Conservation (phyloP, 30 jellyfish, hydroid and myxozoan genomes). For the Phacellophora camtschatica region DNA sequence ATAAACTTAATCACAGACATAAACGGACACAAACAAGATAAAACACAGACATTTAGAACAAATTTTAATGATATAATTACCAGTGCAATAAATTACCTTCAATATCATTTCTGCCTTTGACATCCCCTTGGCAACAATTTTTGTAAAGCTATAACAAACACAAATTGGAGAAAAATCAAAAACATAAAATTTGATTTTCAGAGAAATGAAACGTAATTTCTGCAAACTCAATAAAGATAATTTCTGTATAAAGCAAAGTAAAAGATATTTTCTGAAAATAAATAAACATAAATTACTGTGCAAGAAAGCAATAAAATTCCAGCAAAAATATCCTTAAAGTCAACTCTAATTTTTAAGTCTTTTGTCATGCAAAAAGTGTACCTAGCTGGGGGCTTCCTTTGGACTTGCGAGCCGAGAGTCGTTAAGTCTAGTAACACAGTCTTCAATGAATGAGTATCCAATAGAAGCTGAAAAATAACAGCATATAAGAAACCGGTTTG, state of each 20-base stretch:
- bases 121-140: conserved; percentile 96
- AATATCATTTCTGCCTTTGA: conserved; percentile 98
- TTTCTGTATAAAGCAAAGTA: no score
- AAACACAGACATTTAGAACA: no score
- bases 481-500: no score
- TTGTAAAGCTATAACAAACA: conserved; percentile 70
- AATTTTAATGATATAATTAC: no score
- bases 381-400: conserved; percentile 98
- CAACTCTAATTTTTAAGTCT: no score
- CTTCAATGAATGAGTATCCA: conserved; percentile 93
- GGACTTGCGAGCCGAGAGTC: conserved; percentile 84
- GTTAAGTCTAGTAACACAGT: conserved; percentile 89
- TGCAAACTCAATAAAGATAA: no score
- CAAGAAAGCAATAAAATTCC: background rate
- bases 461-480: conserved; percentile 50
- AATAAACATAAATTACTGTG: no score
- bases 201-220: background rate
- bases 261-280: no score
- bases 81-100: no score
- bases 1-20: no score
- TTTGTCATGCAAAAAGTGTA: no score
- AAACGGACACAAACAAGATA: no score
- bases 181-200: background rate
- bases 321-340: background rate
- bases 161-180: background rate